These are phyloP conservation scores for Melinaea menophilus DNA, from an alignment of 2,888 invertebrate genomes.

Conservation along the genomic window DNA sequence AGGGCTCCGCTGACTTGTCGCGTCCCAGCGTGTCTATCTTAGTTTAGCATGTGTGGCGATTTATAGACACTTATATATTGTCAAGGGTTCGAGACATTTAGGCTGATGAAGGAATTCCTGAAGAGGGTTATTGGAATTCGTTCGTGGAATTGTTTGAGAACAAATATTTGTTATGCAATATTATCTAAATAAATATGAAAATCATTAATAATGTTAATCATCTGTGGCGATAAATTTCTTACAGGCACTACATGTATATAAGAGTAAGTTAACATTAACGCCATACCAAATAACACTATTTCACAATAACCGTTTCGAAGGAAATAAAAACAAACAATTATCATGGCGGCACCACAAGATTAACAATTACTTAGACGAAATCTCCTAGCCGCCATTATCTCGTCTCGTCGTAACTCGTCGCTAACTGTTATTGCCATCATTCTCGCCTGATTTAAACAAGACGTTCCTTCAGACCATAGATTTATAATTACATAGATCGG, in stretches of 20 bases:
- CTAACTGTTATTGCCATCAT: conserved; percentile 73
- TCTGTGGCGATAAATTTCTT: no score
- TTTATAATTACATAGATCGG: background rate
- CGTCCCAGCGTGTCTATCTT: conserved; percentile 70
- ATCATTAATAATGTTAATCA: no score
- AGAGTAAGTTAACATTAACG: background rate
- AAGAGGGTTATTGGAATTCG: conserved; percentile 5
- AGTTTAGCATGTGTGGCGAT: conserved; percentile 66
- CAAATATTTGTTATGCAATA: no score
- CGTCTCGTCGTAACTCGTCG: conserved; percentile 57
- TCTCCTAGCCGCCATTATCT: conserved; percentile 65
- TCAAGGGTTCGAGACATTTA: conserved; percentile 35
- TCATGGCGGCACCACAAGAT: conserved; percentile 54
- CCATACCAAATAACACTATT: conserved; percentile 9
- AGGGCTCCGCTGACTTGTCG: conserved; percentile 73
- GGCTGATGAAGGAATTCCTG: conserved; percentile 35
- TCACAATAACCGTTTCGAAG: conserved; percentile 3
- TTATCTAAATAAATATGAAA: no score
- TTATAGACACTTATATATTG: conserved; percentile 54
- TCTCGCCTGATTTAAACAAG: conserved; percentile 72
- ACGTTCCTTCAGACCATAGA: conserved; percentile 44
- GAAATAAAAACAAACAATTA: conserved; percentile 64
- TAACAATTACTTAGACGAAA: conserved; percentile 71
- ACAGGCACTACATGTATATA: no score
- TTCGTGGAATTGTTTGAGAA: no score